Percentiles rank a stretch among this genome's conserved stretches.
These are phyloP conservation scores for Cromileptes altivelis DNA, from an alignment of 2,113 vertebrate species.

Conservation along the genomic window DNA sequence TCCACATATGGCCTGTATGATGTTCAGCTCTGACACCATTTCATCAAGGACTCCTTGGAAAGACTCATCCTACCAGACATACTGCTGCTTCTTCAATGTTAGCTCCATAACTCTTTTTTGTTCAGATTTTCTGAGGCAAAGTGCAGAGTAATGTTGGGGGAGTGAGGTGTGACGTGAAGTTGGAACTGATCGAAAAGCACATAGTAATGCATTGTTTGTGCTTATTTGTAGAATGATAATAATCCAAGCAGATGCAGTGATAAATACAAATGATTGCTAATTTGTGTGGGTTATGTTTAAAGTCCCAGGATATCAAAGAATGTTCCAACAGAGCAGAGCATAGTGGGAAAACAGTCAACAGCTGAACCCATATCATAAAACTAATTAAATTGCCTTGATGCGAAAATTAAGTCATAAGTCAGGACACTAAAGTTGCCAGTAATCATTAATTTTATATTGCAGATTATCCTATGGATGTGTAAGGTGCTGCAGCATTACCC, in stretches of 20 bases:
- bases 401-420: neutral
- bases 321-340: neutral
- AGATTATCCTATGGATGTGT: too few species aligned
- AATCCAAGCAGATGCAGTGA: neutral
- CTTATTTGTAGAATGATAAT: neutral
- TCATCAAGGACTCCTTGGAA: conserved; percentile 49
- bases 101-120: neutral
- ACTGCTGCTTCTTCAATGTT: neutral
- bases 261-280: neutral
- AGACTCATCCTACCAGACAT: neutral
- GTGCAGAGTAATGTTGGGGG: neutral
- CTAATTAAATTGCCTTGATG: too few species aligned
- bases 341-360: neutral
- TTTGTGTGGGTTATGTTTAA: neutral
- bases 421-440: too few species aligned
- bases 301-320: conserved; percentile 1
- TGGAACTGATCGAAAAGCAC: conserved; percentile 5
- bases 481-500: too few species aligned
- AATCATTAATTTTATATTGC: too few species aligned
- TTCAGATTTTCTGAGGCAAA: neutral
- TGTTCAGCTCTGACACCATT: conserved; percentile 65
- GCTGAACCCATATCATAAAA: neutral
- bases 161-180: conserved; percentile 1
- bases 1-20: conserved; percentile 73
- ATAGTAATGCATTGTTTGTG: neutral